Percentiles rank a stretch among this genome's conserved stretches.
phyloP scores from a whole-genome alignment of 64 coral and sea anemone species.

The Montipora foliosa region DNA sequence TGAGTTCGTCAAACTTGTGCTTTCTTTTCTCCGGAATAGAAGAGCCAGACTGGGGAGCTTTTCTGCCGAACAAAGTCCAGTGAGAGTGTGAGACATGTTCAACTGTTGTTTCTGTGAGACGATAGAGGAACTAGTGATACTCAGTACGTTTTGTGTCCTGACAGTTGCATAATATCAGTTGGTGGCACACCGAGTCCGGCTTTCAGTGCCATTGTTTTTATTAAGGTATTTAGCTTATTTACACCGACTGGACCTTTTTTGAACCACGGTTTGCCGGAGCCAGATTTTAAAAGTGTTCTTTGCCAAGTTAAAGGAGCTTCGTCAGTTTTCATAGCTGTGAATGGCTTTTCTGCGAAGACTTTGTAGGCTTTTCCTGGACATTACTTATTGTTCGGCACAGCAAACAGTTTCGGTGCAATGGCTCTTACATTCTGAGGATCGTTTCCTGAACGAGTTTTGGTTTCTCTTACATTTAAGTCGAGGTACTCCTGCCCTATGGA shows the following conservation, averaged over 20 bases:
- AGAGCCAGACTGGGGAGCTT: slow-evolving; percentile 62
- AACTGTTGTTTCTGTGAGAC: too few species aligned
- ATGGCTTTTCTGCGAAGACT: background rate
- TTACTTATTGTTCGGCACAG: slow-evolving; percentile 10
- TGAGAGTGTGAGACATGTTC: slow-evolving; percentile 59
- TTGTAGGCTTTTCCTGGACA: slow-evolving; percentile 12
- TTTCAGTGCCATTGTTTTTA: too few species aligned
- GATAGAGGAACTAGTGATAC: too few species aligned
- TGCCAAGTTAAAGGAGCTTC: slow-evolving; percentile 77
- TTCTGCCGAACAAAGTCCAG: slow-evolving; percentile 15
- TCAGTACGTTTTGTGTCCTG: too few species aligned
- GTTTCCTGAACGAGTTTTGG: slow-evolving; percentile 71
- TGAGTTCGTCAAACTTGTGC: slow-evolving; percentile 59
- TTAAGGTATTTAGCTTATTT: too few species aligned
- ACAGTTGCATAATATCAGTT: too few species aligned
- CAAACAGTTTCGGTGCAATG: slow-evolving; percentile 51
- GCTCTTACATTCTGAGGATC: slow-evolving; percentile 59
- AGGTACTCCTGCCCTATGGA: slow-evolving; percentile 66
- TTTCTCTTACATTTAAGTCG: slow-evolving; percentile 72
- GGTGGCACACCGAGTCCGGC: background rate
- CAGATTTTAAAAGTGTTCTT: slow-evolving; percentile 25
- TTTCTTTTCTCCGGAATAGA: slow-evolving; percentile 70
- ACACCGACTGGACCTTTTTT: too few species aligned
- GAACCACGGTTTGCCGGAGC: too few species aligned
- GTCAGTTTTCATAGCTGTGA: slow-evolving; percentile 54